A percentile compares a stretch with the other conserved stretches of the same genome.
Conservation (phyloP, 2,113 vertebrate species). For the Ranitomeya variabilis region DNA sequence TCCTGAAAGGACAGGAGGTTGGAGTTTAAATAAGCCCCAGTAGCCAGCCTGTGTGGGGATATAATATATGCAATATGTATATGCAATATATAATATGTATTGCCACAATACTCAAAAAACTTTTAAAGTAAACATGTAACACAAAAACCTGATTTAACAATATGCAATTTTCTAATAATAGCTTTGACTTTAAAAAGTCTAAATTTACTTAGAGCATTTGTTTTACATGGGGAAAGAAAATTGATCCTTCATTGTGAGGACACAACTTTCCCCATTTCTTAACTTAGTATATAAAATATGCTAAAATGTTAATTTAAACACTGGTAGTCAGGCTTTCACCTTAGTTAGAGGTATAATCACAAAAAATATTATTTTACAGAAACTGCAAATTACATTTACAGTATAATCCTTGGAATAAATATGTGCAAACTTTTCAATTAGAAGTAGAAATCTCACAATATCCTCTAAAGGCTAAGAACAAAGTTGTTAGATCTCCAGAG, state of each 20-base stretch:
- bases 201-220: too few relatives aligned
- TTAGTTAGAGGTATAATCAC: not conserved
- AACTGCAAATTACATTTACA: not conserved
- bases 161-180: too few relatives aligned
- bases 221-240: not conserved
- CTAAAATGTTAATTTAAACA: not conserved
- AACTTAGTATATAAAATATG: not conserved
- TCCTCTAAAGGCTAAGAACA: not conserved
- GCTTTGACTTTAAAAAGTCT: too few relatives aligned
- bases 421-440: not conserved
- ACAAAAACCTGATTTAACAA: too few relatives aligned
- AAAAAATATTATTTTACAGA: not conserved
- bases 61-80: too few relatives aligned
- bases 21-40: too few relatives aligned
- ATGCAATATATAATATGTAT: too few relatives aligned
- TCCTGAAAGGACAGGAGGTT: too few relatives aligned
- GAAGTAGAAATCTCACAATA: not conserved
- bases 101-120: too few relatives aligned
- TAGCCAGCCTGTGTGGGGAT: too few relatives aligned
- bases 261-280: not conserved
- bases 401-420: not conserved
- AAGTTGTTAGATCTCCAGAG: not conserved
- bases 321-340: not conserved
- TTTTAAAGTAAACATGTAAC: too few relatives aligned
- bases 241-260: not conserved